phyloP scores from a whole-genome alignment of 1,140 invertebrate genomes.

The Pachyrhynchus sulphureomaculatus region DNA sequence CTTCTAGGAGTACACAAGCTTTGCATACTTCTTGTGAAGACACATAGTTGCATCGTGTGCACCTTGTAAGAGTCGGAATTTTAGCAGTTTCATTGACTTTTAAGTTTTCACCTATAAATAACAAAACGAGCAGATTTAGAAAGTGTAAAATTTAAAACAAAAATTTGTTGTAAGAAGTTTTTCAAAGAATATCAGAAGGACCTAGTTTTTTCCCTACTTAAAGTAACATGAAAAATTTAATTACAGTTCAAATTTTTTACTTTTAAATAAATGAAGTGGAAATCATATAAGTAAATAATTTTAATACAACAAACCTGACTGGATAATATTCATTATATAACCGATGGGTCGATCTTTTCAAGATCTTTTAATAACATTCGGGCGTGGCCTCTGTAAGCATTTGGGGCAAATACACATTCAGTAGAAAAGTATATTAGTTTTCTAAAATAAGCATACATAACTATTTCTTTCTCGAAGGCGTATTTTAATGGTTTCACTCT shows the following conservation, averaged over 20 bases:
- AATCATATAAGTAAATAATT: too few relatives aligned
- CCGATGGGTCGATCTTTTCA: slow-evolving; percentile 89
- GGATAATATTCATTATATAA: slow-evolving; percentile 97
- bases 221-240: too few relatives aligned
- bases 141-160: background rate
- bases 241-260: too few relatives aligned
- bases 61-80: slow-evolving; percentile 78
- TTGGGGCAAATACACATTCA: slow-evolving; percentile 97
- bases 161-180: too few relatives aligned
- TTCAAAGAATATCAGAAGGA: too few relatives aligned
- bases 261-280: too few relatives aligned
- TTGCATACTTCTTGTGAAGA: slow-evolving; percentile 96
- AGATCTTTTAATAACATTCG: slow-evolving; percentile 93
- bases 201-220: too few relatives aligned
- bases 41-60: slow-evolving; percentile 89
- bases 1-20: slow-evolving; percentile 93
- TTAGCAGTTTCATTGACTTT: slow-evolving; percentile 78
- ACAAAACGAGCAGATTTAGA: slow-evolving; percentile 17
- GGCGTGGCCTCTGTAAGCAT: slow-evolving; percentile 95
- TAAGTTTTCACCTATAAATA: slow-evolving; percentile 77
- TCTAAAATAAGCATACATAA: slow-evolving; percentile 98
- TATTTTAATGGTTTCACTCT: slow-evolving; percentile 98
- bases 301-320: slow-evolving; percentile 85
- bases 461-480: slow-evolving; percentile 99
- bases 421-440: slow-evolving; percentile 98